Base-by-base conservation (phyloP, 64 coral and sea anemone genomes). In the Pachyseris speciosa region DNA sequence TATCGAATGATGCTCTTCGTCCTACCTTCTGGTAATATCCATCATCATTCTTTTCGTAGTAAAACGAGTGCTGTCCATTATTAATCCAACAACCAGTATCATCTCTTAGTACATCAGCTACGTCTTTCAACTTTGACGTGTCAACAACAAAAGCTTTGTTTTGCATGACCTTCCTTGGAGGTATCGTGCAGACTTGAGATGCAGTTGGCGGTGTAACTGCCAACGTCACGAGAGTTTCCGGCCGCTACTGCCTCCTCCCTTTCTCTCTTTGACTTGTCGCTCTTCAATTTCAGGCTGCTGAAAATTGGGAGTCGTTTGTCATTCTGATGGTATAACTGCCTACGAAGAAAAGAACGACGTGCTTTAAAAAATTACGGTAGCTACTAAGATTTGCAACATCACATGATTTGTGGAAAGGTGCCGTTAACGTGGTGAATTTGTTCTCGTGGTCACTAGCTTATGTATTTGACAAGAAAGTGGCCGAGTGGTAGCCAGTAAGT, bases 31-130 rank as follows among this genome's bases (percentile, higher is more conserved):
- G 12, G 69, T 73, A 73, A 73, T 36, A 73, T 39, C 69, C 36
- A 15, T 73, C 69, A 39, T 73, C 69, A 73, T 73, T 73, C 69
- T 16, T 39, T 43, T 73, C 69, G 69, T 73, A 73, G 41, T 73
- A n/a, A 73, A 73, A 73, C 41, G 33, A 32, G 41, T 73, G 69
- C 69, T 73, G 69, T 36, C 69, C 69, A 37, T 73, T 73, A 43
- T 73, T 73, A 39, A 73, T 73, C 69, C 69, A 73, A 36, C 26
- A 73, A 43, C 69, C 69, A 73, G 69, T 73, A n/a, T 73, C 69
- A 73, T 73, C 69, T 73, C 26, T 20, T 29, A 73, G 69, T 43
- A 73, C 69, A 73, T 73, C 69, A 73, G 33, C 69, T 39, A 40
- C 69, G 34, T 73, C 69, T 73, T 73, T 73, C 41, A 73, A 25